phyloP scores from a whole-genome alignment of 2,888 invertebrate genomes.

The Mellilla xanthometata region DNA sequence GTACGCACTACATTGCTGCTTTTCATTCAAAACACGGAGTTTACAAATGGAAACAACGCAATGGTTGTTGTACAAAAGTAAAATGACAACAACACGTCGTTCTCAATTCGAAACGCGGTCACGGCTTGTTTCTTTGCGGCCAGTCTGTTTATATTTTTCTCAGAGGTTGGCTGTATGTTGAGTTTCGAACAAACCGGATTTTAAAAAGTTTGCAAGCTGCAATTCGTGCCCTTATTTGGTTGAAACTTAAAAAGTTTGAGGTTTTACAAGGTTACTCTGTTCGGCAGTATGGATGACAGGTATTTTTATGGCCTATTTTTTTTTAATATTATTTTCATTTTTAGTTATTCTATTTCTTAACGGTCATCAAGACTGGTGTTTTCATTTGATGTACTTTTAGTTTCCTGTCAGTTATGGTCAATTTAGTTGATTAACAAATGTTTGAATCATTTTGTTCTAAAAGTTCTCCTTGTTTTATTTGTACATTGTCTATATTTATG shows the following conservation, averaged over 20 bases:
- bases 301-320: slow-evolving; percentile 34
- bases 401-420: too few species aligned
- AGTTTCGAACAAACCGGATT: slow-evolving; percentile 47
- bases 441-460: too few species aligned
- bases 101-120: slow-evolving; percentile 32
- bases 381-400: too few species aligned
- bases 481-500: too few species aligned
- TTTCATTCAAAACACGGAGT: slow-evolving; percentile 8
- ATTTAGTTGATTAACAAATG: too few species aligned
- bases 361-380: too few species aligned
- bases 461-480: too few species aligned
- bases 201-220: slow-evolving; percentile 42
- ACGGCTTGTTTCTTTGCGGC: slow-evolving; percentile 37
- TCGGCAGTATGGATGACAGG: slow-evolving; percentile 51
- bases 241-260: slow-evolving; percentile 30
- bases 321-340: too few species aligned
- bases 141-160: slow-evolving; percentile 66
- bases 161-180: slow-evolving; percentile 56
- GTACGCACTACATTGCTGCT: slow-evolving; percentile 26
- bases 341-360: too few species aligned
- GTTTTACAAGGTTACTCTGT: slow-evolving; percentile 19
- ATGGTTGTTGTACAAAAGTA: slow-evolving; percentile 26
- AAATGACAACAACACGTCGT: slow-evolving; percentile 10
- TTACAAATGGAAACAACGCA: slow-evolving; percentile 24
- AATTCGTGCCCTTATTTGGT: slow-evolving; percentile 35